Evolutionary conservation across 2,888 invertebrate genomes (phyloP).

Genomic region (Cephus sareptanus): DNA sequence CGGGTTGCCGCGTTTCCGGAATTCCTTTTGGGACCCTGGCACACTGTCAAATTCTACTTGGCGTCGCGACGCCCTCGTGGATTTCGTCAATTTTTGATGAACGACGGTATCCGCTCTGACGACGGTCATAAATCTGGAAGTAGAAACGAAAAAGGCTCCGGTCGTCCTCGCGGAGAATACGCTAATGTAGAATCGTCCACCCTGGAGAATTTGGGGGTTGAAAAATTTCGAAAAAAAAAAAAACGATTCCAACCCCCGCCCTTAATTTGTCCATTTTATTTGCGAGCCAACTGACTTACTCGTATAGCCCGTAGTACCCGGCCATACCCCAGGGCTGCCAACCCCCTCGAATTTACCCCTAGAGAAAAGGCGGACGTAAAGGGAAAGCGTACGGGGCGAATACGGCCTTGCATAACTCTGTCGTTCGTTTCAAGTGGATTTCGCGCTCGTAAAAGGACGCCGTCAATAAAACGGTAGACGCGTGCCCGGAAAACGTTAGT

Average conservation of each 20-base stretch:
- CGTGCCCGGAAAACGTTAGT: neutral
- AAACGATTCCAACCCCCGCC: neutral
- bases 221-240: neutral
- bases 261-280: neutral
- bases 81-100: slow-evolving; percentile 18
- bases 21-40: neutral
- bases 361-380: neutral
- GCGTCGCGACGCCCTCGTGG: neutral
- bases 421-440: neutral
- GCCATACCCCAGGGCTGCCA: neutral
- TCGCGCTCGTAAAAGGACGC: neutral
- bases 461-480: neutral
- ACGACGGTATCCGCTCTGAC: neutral
- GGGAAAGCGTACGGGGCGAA: neutral
- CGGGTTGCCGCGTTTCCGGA: neutral
- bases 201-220: neutral
- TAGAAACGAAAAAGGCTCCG: neutral
- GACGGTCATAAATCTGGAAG: neutral
- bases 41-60: neutral
- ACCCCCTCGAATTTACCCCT: neutral
- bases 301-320: neutral
- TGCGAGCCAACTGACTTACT: neutral
- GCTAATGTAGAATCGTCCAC: neutral
- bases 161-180: neutral
- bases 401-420: neutral